Base-by-base conservation (phyloP, 2,113 vertebrate species). In the Orycteropus afer region DNA sequence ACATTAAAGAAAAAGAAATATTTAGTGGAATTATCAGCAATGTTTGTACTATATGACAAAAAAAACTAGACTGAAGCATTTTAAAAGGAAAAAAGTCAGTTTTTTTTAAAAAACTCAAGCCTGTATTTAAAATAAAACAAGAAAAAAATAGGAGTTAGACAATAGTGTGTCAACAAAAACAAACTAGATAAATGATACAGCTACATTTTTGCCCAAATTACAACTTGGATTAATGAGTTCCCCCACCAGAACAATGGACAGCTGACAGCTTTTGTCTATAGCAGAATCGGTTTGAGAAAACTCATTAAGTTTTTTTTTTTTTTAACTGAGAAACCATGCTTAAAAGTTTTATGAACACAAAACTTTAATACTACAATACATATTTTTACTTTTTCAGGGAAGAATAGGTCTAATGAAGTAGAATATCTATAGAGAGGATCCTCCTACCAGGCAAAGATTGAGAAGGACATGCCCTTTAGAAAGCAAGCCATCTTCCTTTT, bases 61-160 rank as follows among this genome's bases (percentile, higher is more conserved):
- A 80, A 29, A 81, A 92, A 34, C 18, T 29, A 53, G 78, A 78
- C 23, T 34, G 74, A 89, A 84, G 92, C 23, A 89, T 40, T 45
- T 91, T 86, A 73, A 12, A 95, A 32, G 45, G 55, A 29, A 83
- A 81, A 81, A 82, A 71, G 25, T 37, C 27, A 22, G 8, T 74
- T 61, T 61, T 61, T 15, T 61, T 61, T 15, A 80, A 85, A 71
- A 67, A 87, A 79, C n/a, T n/a, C 18, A 90, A 17, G 23, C 29
- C 45, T 86, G 8, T 90, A 5, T 86, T 96, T 92, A 40, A 83
- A 88, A 82, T 29, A 61, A 83, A 92, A 83, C 1, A 63, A 95
- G 71, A 86, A 81, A 47, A 84, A 86, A 40, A 49, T 40, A 11
- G 18, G 81, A 94, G 11, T 79, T 85, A 77, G 42, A 84, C 2